Evolutionary conservation across 2,113 vertebrate genomes (phyloP).

Genomic region (Electrona antarctica): DNA sequence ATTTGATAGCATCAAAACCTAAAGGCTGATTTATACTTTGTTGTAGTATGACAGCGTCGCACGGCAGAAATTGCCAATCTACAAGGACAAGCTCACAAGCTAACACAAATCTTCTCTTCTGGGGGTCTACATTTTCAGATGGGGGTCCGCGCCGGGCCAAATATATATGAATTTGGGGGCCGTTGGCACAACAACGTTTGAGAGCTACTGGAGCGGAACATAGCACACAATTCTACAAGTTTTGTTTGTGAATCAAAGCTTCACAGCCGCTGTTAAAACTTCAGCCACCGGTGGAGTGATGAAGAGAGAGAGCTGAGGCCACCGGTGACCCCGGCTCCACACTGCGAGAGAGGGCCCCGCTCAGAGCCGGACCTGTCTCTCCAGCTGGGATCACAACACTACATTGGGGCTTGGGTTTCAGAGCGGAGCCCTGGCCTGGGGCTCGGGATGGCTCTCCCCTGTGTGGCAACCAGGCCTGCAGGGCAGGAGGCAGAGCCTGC

Average conservation of each 20-base stretch:
- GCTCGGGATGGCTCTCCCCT: constrained; percentile 60
- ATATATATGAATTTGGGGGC: no score
- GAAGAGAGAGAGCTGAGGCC: constrained; percentile 61
- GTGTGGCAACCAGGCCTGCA: constrained; percentile 41
- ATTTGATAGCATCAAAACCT: constrained; percentile 49
- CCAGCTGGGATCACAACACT: constrained; percentile 80
- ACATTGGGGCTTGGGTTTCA: constrained; percentile 76
- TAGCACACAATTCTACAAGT: constrained; percentile 13
- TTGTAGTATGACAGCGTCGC: no score
- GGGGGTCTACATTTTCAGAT: no score
- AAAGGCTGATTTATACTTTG: no score
- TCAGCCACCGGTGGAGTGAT: constrained; percentile 41
- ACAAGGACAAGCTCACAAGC: no score
- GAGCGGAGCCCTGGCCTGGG: constrained; percentile 57
- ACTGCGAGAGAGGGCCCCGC: constrained; percentile 63
- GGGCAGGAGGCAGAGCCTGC: constrained; percentile 47
- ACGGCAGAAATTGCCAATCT: no score
- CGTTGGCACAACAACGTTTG: no score
- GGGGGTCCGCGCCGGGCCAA: no score
- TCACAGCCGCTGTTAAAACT: constrained; percentile 23
- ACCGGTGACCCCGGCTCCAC: constrained; percentile 64
- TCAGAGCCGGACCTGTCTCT: constrained; percentile 68
- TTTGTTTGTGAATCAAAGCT: constrained; percentile 34
- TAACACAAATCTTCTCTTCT: no score
- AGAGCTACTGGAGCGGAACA: no score